phyloP scores from a whole-genome alignment of 2,797 vertebrate genomes.

The Enteromius paludinosus region DNA sequence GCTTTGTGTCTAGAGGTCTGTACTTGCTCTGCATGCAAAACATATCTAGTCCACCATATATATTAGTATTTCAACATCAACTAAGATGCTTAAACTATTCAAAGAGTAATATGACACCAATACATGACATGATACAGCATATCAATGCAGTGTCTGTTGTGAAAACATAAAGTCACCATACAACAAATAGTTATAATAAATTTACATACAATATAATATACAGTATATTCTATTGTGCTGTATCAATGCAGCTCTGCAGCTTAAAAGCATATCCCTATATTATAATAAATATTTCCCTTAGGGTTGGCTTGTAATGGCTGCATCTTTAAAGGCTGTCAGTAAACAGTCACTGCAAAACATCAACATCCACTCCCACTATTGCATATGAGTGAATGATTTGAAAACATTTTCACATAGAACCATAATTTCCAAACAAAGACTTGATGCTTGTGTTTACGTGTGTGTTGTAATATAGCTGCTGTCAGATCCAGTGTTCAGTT shows the following conservation, averaged over 20 bases:
- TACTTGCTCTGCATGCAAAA: no score
- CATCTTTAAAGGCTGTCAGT: neutral
- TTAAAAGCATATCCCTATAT: neutral
- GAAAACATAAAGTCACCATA: no score
- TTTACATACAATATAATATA: no score
- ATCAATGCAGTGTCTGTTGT: no score
- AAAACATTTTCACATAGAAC: neutral
- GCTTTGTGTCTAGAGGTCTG: no score
- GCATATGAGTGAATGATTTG: neutral
- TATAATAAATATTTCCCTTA: neutral
- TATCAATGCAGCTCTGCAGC: neutral
- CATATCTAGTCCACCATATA: no score
- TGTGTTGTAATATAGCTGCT: neutral
- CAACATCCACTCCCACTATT: neutral
- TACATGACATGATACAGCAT: no score
- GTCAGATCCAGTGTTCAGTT: neutral
- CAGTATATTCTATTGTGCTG: neutral
- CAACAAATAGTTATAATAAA: no score
- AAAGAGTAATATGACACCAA: no score
- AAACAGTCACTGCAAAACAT: neutral
- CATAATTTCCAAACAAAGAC: neutral
- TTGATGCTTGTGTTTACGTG: neutral
- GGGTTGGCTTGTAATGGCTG: neutral
- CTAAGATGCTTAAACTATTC: no score
- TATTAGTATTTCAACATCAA: no score